Conservation (phyloP, 2,113 vertebrate genomes). For the Psittacara wagleri region DNA sequence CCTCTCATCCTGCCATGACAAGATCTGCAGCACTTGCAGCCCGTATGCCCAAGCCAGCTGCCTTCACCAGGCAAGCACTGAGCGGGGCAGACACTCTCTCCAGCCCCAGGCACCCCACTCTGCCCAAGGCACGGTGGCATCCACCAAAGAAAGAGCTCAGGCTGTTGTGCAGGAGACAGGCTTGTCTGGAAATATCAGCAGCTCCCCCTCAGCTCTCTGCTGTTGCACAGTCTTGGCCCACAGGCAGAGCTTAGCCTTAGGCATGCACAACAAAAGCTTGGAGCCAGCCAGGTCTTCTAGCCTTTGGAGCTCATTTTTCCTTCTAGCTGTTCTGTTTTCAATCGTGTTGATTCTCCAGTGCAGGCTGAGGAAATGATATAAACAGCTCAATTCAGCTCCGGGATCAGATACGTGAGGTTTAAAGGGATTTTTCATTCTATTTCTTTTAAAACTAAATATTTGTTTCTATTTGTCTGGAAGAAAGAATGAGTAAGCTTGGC, state of each 20-base stretch:
- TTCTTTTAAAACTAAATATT: constrained; percentile 19
- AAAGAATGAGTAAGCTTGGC: constrained; percentile 8
- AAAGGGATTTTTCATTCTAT: not conserved
- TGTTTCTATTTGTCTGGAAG: constrained; percentile 39
- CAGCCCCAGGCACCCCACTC: not conserved
- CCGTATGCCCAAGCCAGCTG: rapidly evolving
- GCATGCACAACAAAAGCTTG: not conserved
- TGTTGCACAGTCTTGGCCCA: rapidly evolving
- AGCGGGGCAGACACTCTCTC: not conserved
- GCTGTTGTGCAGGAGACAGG: not conserved
- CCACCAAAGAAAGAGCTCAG: not conserved
- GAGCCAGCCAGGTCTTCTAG: not conserved
- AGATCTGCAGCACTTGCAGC: not conserved
- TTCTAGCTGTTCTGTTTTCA: not conserved
- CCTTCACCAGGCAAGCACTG: not conserved
- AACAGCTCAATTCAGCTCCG: constrained; percentile 1
- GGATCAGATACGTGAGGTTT: constrained; percentile 3
- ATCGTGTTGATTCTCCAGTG: not conserved
- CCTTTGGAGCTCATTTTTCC: not conserved
- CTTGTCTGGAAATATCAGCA: not conserved
- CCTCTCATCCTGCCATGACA: not conserved
- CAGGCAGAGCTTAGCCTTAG: not conserved
- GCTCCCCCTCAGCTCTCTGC: not conserved
- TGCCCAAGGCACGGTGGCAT: rapidly evolving
- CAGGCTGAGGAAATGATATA: constrained; percentile 10